Evolutionary conservation across 2,113 vertebrate genomes (phyloP), one percentile per base, ranked within the genome.

Genomic region (Perca fluviatilis): DNA sequence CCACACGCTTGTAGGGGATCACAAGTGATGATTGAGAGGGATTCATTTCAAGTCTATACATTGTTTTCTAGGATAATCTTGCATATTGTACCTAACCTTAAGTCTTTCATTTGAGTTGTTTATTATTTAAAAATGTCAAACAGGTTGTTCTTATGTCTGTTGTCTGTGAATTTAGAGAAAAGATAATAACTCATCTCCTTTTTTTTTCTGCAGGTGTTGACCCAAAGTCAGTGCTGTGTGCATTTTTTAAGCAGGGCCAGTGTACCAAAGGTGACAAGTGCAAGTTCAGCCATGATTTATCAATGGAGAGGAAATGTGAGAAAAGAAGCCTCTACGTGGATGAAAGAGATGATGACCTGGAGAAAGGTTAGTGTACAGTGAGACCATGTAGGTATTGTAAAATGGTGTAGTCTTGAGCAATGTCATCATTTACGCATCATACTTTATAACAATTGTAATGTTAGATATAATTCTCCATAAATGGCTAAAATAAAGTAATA

Each of bases 251-350:
- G 93, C 98, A 99, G 96, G 98, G 98, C 9, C 98, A 99, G 21
- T 99, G 98, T 82, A 98, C 97, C 33, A 99, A 99, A 91, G 98
- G 98, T 13, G 98, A 99, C 91, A 99, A 99, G 86, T 99, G 98
- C 94, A 99, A 99, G 91, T 99, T 99, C 94, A 99, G 98, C 92
- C 98, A 99, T 80, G 98, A 99, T 84, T 87, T 99, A 77, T 95
- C 97, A 4, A 94, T 99, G 95, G 98, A 99, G 93, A 96, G 98
- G 78, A 99, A 99, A 88, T 95, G 97, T 91, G 98, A 99, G 92
- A 99, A 99, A 81, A 95, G 97, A 71, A 99, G 98, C 53, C 90
- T 99, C 70, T 99, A 99, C 80, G 96, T 99, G 79, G 98, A 99
- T 75, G 97, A 97, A 74, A 93, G 98, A 92, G 98, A 99, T 82